Evolutionary conservation across 2,888 invertebrate species (phyloP), one percentile per base, ranked within the genome.

Genomic region (Drosophila barbarae): DNA sequence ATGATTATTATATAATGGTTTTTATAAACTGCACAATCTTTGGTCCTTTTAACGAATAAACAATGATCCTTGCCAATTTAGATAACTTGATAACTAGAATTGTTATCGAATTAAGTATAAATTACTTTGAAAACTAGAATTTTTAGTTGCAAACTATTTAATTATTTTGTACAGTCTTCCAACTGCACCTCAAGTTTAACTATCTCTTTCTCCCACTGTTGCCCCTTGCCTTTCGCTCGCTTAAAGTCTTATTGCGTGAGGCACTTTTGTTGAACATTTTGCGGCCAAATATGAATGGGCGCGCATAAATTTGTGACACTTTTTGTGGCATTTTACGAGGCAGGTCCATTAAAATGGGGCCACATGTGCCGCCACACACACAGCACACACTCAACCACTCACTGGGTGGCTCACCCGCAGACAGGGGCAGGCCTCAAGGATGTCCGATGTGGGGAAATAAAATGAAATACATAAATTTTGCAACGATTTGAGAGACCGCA

Each of bases 401-500:
- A 1, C 35, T n/a, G 32, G 35, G 35, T 15, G 15, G 32, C 60
- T 35, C 28, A 39, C 8, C 18, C 38, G 36, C 50, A 55, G 34
- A 39, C 21, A 32, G 38, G 13, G 47, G 32, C 47, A 56, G 64
- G 55, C 50, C 58, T 50, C 51, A 12, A 23, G 53, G 38, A 50
- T 69, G 68, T 68, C 70, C 70, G 60, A 60, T 69, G 70, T 68
- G 70, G 73, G 65, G 71, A 81, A 87, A 82, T 84, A 82, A 86
- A 84, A 87, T 77, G 72, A 86, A 84, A 87, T 81, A 87, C 83
- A 87, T 87, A 87, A 86, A 87, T 87, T 87, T 87, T 86, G 79
- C 86, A 87, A 87, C 87, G 85, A 87, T 86, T 87, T 86, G 79
- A 86, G 87, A 77, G 87, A 85, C 86, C 88, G 84, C 87, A 88